Evolutionary conservation across 2,888 invertebrate species (phyloP).

Genomic region (Lycophotia porphyrea): DNA sequence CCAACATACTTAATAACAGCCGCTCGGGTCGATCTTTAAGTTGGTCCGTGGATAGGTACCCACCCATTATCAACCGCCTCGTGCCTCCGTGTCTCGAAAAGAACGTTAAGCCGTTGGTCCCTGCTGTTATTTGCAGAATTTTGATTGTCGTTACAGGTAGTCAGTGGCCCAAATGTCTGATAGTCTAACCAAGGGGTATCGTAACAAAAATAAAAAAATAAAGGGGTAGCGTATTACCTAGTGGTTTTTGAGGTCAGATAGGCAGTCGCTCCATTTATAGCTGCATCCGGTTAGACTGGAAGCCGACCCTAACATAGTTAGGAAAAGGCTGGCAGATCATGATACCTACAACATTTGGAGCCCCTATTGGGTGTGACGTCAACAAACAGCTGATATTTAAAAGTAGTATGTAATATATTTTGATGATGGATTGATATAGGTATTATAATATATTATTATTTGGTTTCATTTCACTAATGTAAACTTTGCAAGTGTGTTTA

Average conservation of each 20-base stretch:
- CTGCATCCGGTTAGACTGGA: not conserved
- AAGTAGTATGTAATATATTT: not conserved
- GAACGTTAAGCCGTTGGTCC: no score
- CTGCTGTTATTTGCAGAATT: not conserved
- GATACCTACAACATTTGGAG: not conserved
- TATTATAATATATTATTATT: conserved; percentile 8
- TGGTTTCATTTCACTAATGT: conserved; percentile 19
- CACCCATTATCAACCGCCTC: not conserved
- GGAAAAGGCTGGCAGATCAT: not conserved
- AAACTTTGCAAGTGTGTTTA: conserved; percentile 21
- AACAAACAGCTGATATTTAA: not conserved
- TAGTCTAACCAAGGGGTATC: not conserved
- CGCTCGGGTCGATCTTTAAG: not conserved
- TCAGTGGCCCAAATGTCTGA: not conserved
- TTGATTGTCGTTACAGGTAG: not conserved
- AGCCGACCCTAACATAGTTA: not conserved
- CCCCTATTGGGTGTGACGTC: not conserved
- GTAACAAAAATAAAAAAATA: no score
- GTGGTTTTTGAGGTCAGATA: not conserved
- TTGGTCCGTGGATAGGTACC: not conserved
- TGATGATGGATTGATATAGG: conserved; percentile 1
- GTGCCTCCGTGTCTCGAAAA: no score
- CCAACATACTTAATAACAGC: not conserved
- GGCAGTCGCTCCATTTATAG: not conserved
- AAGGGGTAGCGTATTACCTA: not conserved